phyloP scores from a whole-genome alignment of 2,113 vertebrate genomes.

The Variabilichromis moorii region DNA sequence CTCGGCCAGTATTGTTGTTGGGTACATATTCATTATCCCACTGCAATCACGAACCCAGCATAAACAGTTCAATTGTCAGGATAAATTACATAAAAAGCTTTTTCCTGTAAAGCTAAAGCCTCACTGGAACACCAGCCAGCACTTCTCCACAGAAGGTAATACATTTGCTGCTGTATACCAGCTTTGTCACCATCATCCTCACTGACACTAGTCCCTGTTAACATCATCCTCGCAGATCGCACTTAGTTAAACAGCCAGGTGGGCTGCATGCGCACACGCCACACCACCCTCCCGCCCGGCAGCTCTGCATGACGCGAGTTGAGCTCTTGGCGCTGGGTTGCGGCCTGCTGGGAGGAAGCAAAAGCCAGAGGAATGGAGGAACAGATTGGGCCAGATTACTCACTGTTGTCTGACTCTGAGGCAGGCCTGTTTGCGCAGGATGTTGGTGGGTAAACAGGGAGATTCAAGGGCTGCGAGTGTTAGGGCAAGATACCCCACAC shows the following conservation, averaged over 20 bases:
- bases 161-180: background rate
- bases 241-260: conserved; percentile 8
- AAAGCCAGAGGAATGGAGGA: conserved; percentile 34
- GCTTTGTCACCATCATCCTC: conserved; percentile 1
- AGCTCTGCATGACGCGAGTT: background rate
- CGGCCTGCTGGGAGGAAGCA: conserved; percentile 30
- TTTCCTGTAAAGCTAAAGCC: background rate
- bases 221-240: conserved; percentile 4
- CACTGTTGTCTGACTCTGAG: conserved; percentile 46
- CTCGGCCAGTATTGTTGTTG: background rate
- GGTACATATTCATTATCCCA: background rate
- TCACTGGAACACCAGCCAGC: background rate
- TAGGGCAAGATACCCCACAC: background rate
- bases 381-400: conserved; percentile 57
- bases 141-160: background rate
- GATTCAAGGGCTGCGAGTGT: background rate
- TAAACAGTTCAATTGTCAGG: background rate
- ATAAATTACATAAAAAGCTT: background rate
- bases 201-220: background rate
- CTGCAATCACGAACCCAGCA: background rate
- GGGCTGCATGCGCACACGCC: background rate
- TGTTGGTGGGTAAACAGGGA: conserved; percentile 57
- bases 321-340: conserved; percentile 20
- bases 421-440: conserved; percentile 49
- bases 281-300: background rate